Evolutionary conservation across 2,888 invertebrate species (phyloP), one percentile per base, ranked within the genome.

Genomic region (Copidosoma aretas): DNA sequence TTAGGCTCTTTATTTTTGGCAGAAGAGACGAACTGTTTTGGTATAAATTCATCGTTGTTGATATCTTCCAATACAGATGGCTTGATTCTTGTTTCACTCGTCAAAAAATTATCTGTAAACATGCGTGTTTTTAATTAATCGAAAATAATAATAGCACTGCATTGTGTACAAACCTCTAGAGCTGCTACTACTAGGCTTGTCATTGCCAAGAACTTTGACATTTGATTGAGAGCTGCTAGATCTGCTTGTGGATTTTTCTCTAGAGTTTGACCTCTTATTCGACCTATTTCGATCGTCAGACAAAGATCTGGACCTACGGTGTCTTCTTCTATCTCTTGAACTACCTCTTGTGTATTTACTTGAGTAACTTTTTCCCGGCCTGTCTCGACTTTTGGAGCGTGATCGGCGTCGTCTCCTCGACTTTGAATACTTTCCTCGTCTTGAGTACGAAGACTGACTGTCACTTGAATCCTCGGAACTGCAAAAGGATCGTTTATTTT

Each of bases 41-140:
- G 90, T 14, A 87, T 85, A 82, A 92, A 93, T 17, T 86, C 86
- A 70, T 92, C 91, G 70, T 86, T 88, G 76, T 93, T 92, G 52
- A 92, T 88, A 77, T 91, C 90, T 1, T 89, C 89, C n/a, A 92
- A 78, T 12, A 90, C 83, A 74, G 89, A 87, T 46, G 77, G 76
- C 58, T 79, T 79, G 57, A 81, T 78, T 68, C 77, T 80, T 22
- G 80, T 78, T 43, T 81, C 82, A n/a, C 78, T 80, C 1, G 59
- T 51, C 1, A 75, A 67, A 71, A 82, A 81, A 65, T 81, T 82
- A 69, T 81, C 83, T 82, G 64, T 25, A 75, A 56, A 56, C 21
- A 53, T 12, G 8, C 53, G 14, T 5, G 53, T 53, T 19, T 12
- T 22, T 53, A 56, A 66, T 25, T 22, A 22, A 24, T 10, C 15